These are phyloP conservation scores for Psittacula derbiana DNA, from an alignment of 2,797 vertebrate genomes.

Conservation along the genomic window DNA sequence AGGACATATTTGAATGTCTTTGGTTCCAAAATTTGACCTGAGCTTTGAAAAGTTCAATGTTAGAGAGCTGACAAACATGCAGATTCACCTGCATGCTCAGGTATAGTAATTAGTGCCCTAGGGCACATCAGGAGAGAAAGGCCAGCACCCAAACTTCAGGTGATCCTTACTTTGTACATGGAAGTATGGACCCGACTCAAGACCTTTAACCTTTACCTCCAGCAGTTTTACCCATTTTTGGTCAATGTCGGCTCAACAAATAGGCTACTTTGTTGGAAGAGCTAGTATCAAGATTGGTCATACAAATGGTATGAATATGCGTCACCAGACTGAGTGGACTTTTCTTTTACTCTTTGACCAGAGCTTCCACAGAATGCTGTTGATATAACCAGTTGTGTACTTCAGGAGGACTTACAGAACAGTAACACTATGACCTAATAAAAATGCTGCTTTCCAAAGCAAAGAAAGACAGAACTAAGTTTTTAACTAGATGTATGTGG, in stretches of 20 bases:
- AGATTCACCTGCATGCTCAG: not conserved
- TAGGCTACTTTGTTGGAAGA: not conserved
- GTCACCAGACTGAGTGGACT: not conserved
- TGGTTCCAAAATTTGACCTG: not conserved
- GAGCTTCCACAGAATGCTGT: not conserved
- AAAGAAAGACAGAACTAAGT: not conserved
- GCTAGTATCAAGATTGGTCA: not conserved
- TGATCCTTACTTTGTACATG: not conserved
- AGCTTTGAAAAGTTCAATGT: not conserved
- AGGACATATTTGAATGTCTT: not conserved
- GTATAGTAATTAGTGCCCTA: not conserved
- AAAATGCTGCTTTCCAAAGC: not conserved
- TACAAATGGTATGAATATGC: not conserved
- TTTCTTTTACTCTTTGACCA: not conserved
- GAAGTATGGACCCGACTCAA: not conserved
- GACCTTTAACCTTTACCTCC: not conserved
- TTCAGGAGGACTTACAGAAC: not conserved
- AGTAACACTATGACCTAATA: not conserved
- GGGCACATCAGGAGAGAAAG: not conserved
- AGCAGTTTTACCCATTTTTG: not conserved
- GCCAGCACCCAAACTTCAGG: not conserved
- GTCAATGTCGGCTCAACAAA: not conserved
- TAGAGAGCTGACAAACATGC: not conserved
- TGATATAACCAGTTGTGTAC: not conserved
- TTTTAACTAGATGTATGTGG: rapidly evolving